phyloP scores from a whole-genome alignment of 2,888 invertebrate genomes.

The Leptopilina myrica region DNA sequence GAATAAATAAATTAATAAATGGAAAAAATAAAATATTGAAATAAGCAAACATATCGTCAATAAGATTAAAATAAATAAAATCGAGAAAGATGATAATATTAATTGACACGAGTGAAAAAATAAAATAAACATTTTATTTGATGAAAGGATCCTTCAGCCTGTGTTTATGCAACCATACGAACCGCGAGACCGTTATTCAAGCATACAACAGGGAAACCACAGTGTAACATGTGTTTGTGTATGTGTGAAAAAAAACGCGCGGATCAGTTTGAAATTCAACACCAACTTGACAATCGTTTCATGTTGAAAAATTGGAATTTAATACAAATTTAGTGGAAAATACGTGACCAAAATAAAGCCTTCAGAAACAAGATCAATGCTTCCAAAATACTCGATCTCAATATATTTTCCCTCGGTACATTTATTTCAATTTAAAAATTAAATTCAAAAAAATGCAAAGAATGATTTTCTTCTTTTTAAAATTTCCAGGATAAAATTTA shows the following conservation, averaged over 20 bases:
- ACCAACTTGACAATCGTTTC: slow-evolving; percentile 46
- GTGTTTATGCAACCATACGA: slow-evolving; percentile 59
- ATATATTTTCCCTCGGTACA: not conserved
- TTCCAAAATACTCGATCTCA: not conserved
- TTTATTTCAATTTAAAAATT: too few relatives aligned
- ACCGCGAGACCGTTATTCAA: slow-evolving; percentile 64
- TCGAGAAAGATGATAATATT: not conserved
- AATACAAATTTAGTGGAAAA: not conserved
- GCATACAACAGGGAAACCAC: slow-evolving; percentile 64
- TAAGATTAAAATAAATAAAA: not conserved
- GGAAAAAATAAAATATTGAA: too few relatives aligned
- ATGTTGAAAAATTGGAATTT: slow-evolving; percentile 35
- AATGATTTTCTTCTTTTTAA: too few relatives aligned
- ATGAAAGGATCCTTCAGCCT: slow-evolving; percentile 43
- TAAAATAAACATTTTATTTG: slow-evolving; percentile 4
- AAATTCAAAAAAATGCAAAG: too few relatives aligned
- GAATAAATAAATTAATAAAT: too few relatives aligned
- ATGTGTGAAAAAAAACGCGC: slow-evolving; percentile 54
- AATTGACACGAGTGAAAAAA: not conserved
- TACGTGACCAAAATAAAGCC: slow-evolving; percentile 42
- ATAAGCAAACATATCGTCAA: not conserved
- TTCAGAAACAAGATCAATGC: not conserved
- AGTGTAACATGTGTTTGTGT: slow-evolving; percentile 54
- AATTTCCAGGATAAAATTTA: too few relatives aligned
- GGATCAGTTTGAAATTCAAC: slow-evolving; percentile 67